Evolutionary conservation across 2,888 invertebrate species (phyloP), one percentile per base, ranked within the genome.

Genomic region (Periphyllus acericola): DNA sequence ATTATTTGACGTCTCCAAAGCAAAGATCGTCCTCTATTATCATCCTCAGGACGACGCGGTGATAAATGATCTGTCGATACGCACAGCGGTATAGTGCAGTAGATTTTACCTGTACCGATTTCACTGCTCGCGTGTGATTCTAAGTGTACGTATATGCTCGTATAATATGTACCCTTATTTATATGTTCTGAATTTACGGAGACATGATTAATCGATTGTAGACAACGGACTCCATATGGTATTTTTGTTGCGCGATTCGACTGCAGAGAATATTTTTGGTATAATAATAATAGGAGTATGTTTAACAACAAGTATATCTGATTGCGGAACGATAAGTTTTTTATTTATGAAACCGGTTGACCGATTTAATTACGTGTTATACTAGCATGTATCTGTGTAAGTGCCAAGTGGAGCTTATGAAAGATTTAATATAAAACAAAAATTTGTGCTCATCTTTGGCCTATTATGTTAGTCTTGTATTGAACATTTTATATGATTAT

Each of bases 1-100:
- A 29, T 68, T 74, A 83, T 86, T 86, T 36, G 86, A 86, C 79
- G 86, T 60, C 60, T 60, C 11, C 9, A 55, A 60, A 86, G 86
- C 71, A 80, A 72, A 79, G 79, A 79, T 72, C 72, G 71, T 74
- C 75, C 17, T 83, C 60, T 83, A 75, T 84, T 84, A 84, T 66
- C 36, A 76, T 83, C 86, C 14, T 74, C 86, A 60, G 21, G 34
- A 75, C 25, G 75, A 66, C 40, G 79, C 40, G 79, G 55, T 80
- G 86, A 87, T 80, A 74, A 87, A 87, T 80, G 36, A 80, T 52
- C 79, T 80, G 5, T 46, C 71, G 55, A 83, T 72, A 72, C 25
- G n/a, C 29, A 71, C 32, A 6, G 32, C 21, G 4, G n/a, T 14
- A n/a, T 60, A 19, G 55, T 46, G n/a, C 6, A 19, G 6, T 25